Percentiles rank a stretch among this genome's conserved stretches.
Evolutionary conservation across 2,797 vertebrate genomes (phyloP).

Genomic region (Heterohyrax brucei): DNA sequence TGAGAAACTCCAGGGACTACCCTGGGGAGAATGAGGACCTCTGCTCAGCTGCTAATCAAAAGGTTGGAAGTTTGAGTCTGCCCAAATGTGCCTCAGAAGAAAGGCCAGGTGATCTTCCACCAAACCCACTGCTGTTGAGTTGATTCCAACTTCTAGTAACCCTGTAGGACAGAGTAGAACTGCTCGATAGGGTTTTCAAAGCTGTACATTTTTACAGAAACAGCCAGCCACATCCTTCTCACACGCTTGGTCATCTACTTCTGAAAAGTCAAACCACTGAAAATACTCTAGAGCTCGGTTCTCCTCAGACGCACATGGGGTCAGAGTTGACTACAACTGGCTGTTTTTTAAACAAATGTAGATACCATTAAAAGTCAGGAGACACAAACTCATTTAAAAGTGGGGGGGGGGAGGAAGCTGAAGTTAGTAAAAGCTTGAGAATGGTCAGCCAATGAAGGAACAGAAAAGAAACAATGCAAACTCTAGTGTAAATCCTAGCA

Average conservation of each 20-base stretch:
- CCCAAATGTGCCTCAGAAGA: background rate
- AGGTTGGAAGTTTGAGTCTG: background rate
- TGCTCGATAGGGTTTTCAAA: too few species aligned
- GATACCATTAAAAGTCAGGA: background rate
- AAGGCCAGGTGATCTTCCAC: background rate
- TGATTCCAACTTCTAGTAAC: too few species aligned
- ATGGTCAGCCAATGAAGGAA: background rate
- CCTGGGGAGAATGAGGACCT: background rate
- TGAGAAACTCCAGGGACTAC: background rate
- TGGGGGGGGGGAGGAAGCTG: background rate
- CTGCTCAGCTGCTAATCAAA: background rate
- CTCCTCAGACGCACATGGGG: background rate
- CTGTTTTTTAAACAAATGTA: background rate
- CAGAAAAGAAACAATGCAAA: background rate
- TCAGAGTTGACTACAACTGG: background rate
- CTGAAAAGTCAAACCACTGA: too few species aligned
- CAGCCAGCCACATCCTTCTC: too few species aligned
- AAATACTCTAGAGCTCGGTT: background rate
- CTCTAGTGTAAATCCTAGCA: background rate
- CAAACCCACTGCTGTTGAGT: background rate
- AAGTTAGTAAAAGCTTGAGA: background rate
- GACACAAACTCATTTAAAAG: background rate
- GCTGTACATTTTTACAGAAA: too few species aligned
- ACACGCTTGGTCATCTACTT: too few species aligned
- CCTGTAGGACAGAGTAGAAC: too few species aligned